A percentile compares a stretch with the other conserved stretches of the same genome.
phyloP scores from a whole-genome alignment of 2,888 invertebrate species.

The Temnothorax rugatulus region DNA sequence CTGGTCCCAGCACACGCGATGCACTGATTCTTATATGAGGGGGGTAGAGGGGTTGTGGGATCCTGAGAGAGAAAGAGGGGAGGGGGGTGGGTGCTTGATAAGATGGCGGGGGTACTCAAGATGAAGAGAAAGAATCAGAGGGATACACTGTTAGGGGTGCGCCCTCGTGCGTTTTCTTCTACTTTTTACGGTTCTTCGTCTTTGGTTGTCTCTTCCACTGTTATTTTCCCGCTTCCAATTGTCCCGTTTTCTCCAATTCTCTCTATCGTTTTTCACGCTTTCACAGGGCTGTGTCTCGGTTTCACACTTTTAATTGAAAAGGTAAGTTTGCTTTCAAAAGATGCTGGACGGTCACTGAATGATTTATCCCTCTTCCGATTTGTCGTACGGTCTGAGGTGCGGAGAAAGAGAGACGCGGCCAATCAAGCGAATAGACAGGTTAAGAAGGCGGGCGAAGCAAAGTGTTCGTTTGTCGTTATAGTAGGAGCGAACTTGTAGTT shows the following conservation, averaged over 20 bases:
- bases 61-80: constrained; percentile 59
- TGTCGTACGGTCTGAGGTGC: constrained; percentile 69
- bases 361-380: constrained; percentile 57
- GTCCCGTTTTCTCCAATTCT: constrained; percentile 37
- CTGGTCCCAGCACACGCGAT: constrained; percentile 83
- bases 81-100: constrained; percentile 67
- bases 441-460: constrained; percentile 71
- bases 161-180: constrained; percentile 57
- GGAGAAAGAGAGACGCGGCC: constrained; percentile 58
- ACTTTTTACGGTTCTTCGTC: constrained; percentile 39
- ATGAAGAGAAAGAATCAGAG: constrained; percentile 62
- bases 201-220: constrained; percentile 57
- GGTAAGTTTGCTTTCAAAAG: constrained; percentile 79
- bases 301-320: constrained; percentile 56
- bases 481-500: constrained; percentile 81
- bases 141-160: constrained; percentile 70
- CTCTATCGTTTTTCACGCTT: constrained; percentile 49
- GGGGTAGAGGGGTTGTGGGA: constrained; percentile 65
- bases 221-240: not conserved
- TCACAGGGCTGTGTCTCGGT: constrained; percentile 23
- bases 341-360: constrained; percentile 84
- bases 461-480: constrained; percentile 79
- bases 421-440: constrained; percentile 65
- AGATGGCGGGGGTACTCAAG: constrained; percentile 73
- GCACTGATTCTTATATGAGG: constrained; percentile 85